These are phyloP conservation scores for Ctenopoma kingsleyae DNA, from an alignment of 2,797 vertebrate genomes.

Conservation along the genomic window DNA sequence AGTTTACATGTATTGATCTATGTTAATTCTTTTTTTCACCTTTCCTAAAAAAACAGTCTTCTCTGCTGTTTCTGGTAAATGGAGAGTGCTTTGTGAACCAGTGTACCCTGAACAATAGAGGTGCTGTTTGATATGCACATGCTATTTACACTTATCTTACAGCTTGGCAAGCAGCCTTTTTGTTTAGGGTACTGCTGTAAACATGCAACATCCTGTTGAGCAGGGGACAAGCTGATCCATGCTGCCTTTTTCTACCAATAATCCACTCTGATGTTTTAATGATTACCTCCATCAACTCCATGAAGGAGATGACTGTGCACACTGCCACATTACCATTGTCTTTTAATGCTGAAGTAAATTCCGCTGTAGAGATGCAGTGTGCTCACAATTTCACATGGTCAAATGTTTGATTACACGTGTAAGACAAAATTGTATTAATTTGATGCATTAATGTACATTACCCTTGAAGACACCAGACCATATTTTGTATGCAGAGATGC, in stretches of 20 bases:
- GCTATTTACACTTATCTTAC: conserved; percentile 25
- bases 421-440: conserved; percentile 27
- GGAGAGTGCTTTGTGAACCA: conserved; percentile 5
- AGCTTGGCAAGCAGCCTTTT: conserved; percentile 11
- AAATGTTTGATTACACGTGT: not conserved
- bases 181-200: not conserved
- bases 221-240: not conserved
- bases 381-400: conserved; percentile 8
- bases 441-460: conserved; percentile 9
- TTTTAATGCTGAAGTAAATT: conserved; percentile 1
- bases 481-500: conserved; percentile 58
- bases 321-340: not conserved
- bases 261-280: conserved; percentile 16
- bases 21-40: not conserved
- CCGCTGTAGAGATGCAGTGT: not conserved
- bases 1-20: conserved; percentile 15
- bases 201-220: conserved; percentile 5
- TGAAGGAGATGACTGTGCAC: not conserved
- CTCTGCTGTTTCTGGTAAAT: not conserved
- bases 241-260: conserved; percentile 20
- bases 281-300: conserved; percentile 26
- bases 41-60: not conserved
- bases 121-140: conserved; percentile 38
- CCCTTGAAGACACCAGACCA: conserved; percentile 61
- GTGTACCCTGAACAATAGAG: conserved; percentile 19